Evolutionary conservation across 2,888 invertebrate species (phyloP).

Genomic region (Anoplius nigerrimus): DNA sequence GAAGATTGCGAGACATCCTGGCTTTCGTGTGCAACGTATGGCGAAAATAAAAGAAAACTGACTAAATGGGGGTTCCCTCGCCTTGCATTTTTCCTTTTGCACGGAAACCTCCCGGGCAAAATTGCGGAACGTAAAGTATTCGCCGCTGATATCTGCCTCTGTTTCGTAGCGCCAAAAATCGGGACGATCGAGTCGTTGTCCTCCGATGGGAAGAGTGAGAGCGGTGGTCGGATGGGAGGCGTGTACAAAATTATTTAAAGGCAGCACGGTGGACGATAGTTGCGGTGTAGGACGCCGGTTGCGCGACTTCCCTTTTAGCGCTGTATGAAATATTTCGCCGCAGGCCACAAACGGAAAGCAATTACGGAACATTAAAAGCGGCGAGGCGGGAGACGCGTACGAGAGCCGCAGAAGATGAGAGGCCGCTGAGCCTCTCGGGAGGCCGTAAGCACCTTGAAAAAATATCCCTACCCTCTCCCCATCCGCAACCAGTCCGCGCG

Average conservation of each 20-base stretch:
- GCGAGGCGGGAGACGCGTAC: conserved; percentile 31
- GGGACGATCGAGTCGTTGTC: background rate
- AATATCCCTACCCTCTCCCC: conserved; percentile 24
- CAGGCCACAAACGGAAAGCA: conserved; percentile 59
- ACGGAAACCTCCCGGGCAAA: too few species aligned
- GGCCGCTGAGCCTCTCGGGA: conserved; percentile 25
- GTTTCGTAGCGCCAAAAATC: too few species aligned
- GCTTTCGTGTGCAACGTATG: conserved; percentile 18
- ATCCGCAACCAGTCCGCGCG: conserved; percentile 2
- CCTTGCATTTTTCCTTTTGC: too few species aligned
- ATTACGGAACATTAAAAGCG: conserved; percentile 58
- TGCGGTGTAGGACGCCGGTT: conserved; percentile 29
- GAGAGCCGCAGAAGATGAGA: conserved; percentile 48
- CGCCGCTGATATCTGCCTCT: too few species aligned
- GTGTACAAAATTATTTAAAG: conserved; percentile 27
- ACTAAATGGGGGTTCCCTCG: too few species aligned
- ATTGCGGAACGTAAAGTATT: too few species aligned
- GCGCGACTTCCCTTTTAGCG: conserved; percentile 44
- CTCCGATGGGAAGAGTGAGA: background rate
- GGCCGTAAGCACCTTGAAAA: conserved; percentile 38
- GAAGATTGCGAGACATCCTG: conserved; percentile 31
- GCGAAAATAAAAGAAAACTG: conserved; percentile 21
- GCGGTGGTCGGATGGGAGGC: background rate
- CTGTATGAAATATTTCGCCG: conserved; percentile 58
- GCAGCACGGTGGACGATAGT: conserved; percentile 13